These are phyloP conservation scores for Leptinotarsa undecemlineata DNA, from an alignment of 1,140 invertebrate species.

Conservation along the genomic window DNA sequence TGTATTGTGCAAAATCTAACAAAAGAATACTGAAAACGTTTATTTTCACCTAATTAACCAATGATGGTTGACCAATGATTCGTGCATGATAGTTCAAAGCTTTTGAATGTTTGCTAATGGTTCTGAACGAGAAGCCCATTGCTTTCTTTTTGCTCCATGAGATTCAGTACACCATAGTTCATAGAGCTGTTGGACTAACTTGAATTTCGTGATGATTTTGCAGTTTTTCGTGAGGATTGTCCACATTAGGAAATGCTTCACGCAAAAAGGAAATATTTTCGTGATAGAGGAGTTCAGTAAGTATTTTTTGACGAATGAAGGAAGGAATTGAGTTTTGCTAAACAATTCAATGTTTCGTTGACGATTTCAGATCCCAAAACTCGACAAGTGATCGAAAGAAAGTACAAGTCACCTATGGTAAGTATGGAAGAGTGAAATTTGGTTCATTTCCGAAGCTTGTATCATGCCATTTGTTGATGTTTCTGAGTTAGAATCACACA, in stretches of 20 bases:
- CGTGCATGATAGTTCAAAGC: too few relatives aligned
- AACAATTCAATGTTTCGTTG: constrained; percentile 4
- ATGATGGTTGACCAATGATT: too few relatives aligned
- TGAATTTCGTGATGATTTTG: constrained; percentile 57
- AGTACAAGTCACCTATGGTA: constrained; percentile 98
- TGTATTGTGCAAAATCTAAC: too few relatives aligned
- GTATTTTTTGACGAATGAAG: constrained; percentile 55
- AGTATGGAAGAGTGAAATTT: constrained; percentile 57
- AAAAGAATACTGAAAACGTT: too few relatives aligned
- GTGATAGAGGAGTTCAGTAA: constrained; percentile 99
- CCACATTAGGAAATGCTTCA: constrained; percentile 99
- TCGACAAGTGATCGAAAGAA: constrained; percentile 91
- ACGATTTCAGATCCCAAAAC: constrained; percentile 92
- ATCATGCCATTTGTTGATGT: too few relatives aligned
- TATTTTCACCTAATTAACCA: too few relatives aligned
- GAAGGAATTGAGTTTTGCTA: background rate
- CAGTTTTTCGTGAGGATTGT: constrained; percentile 99
- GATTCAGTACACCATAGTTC: background rate
- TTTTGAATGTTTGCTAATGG: too few relatives aligned
- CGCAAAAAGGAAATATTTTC: constrained; percentile 98
- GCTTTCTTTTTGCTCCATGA: background rate
- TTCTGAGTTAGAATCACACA: too few relatives aligned
- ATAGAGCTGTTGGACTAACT: constrained; percentile 1
- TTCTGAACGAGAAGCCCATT: too few relatives aligned
- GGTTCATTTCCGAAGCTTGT: background rate